Base-by-base conservation (phyloP, 1,140 invertebrate species). In the Druon quercuslanigerum region DNA sequence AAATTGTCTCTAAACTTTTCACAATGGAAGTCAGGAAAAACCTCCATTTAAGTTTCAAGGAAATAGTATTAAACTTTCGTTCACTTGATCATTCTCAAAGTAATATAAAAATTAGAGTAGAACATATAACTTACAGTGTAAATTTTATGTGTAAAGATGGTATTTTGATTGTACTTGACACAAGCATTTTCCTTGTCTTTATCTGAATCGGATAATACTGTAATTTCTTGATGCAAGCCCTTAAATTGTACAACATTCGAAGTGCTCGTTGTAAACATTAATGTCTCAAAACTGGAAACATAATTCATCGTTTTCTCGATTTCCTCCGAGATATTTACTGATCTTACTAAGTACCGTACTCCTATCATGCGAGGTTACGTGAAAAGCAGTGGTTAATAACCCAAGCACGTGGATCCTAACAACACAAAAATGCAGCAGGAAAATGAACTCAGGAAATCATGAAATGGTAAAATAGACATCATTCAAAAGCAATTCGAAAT, bases 111-210 rank as follows among this genome's bases (percentile, higher is more conserved):
- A 51, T 25, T 16, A 6, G 13, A 14, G 14, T 9, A 40, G n/a
- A 66, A 2, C 13, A 40, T 3, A 25, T 40, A 60, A 66, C 33
- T 66, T 66, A 66, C 60, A n/a, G 25, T 40, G 16, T 66, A 66
- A 40, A 66, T 66, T 40, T 25, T 66, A 16, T 66, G 60, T 46
- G 60, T 40, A 16, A 78, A 57, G 19, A 79, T 25, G 25, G 77
- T 9, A 66, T 70, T 56, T 50, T 79, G 66, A 72, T 73, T 76
- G 75, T 77, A 79, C 51, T 72, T 54, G 56, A 74, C 71, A 74
- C 83, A 85, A 75, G 72, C 74, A 82, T 82, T 73, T 51, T 79
- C 60, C 80, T 83, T 78, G 73, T 72, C 79, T 76, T 77, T 71
- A 40, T 82, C 20, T 16, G 56, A 51, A n/a, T 66, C 56, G 66